Evolutionary conservation across 2,888 invertebrate genomes (phyloP).

Genomic region (Artemia sinica): DNA sequence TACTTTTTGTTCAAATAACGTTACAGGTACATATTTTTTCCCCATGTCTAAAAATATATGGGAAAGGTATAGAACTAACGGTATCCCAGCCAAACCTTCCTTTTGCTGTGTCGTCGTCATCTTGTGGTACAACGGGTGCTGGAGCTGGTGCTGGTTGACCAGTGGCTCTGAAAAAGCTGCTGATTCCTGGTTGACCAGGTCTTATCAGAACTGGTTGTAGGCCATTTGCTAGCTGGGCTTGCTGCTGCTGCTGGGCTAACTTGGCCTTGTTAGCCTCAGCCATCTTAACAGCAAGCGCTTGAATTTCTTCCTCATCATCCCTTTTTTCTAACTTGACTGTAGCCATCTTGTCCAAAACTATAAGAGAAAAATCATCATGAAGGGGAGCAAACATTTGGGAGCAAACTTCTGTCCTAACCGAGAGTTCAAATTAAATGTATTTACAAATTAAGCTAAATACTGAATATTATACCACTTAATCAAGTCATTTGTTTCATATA

Average conservation of each 20-base stretch:
- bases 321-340: slow-evolving; percentile 54
- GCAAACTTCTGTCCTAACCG: no score
- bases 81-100: slow-evolving; percentile 73
- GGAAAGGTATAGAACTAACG: slow-evolving; percentile 47
- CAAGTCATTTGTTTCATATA: no score
- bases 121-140: slow-evolving; percentile 24
- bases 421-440: no score
- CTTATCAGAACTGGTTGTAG: slow-evolving; percentile 9
- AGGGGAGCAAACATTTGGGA: background rate
- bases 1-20: slow-evolving; percentile 79
- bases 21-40: slow-evolving; percentile 81
- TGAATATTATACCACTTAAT: no score
- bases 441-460: no score
- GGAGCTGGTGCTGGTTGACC: slow-evolving; percentile 32
- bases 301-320: slow-evolving; percentile 64
- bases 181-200: slow-evolving; percentile 35
- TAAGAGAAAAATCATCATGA: background rate
- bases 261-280: slow-evolving; percentile 59
- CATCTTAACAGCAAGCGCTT: slow-evolving; percentile 69
- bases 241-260: slow-evolving; percentile 35
- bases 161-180: slow-evolving; percentile 39
- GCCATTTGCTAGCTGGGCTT: slow-evolving; percentile 15
- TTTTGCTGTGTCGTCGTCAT: slow-evolving; percentile 33
- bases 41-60: slow-evolving; percentile 63
- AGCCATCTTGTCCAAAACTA: slow-evolving; percentile 18